Conservation (phyloP, 2,888 invertebrate species). For the Torymus aiolomorphi region DNA sequence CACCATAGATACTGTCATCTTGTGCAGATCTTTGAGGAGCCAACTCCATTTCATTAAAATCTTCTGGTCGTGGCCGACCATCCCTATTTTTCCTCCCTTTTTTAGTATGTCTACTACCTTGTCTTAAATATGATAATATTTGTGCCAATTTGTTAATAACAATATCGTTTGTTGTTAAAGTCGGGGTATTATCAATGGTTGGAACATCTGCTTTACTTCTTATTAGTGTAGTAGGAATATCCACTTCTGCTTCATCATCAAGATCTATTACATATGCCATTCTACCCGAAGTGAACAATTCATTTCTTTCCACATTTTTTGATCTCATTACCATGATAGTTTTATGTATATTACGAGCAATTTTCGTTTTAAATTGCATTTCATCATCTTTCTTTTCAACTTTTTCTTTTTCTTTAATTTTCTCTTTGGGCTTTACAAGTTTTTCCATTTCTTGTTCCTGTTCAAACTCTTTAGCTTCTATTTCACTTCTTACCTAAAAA, state of each 20-base stretch:
- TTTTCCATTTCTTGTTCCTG: slow-evolving; percentile 90
- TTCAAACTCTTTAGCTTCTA: slow-evolving; percentile 85
- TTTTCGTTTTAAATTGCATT: slow-evolving; percentile 87
- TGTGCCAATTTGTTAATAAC: slow-evolving; percentile 98
- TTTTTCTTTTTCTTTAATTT: slow-evolving; percentile 76
- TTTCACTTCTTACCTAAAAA: slow-evolving; percentile 86
- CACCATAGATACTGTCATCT: slow-evolving; percentile 93
- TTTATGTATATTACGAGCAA: slow-evolving; percentile 87
- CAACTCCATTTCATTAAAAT: slow-evolving; percentile 65
- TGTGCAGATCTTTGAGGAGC: slow-evolving; percentile 64
- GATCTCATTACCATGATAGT: slow-evolving; percentile 83
- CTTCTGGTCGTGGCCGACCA: slow-evolving; percentile 66
- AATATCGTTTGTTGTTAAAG: slow-evolving; percentile 86
- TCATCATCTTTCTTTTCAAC: slow-evolving; percentile 83
- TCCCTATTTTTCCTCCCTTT: slow-evolving; percentile 85
- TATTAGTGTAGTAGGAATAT: slow-evolving; percentile 96
- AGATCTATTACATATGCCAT: slow-evolving; percentile 99
- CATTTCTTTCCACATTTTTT: slow-evolving; percentile 87
- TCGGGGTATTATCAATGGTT: slow-evolving; percentile 82
- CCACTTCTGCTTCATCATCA: slow-evolving; percentile 91
- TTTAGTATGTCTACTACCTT: slow-evolving; percentile 87
- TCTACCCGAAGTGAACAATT: slow-evolving; percentile 94
- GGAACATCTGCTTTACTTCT: slow-evolving; percentile 95
- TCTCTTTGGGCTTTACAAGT: slow-evolving; percentile 79
- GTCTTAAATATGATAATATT: slow-evolving; percentile 95